phyloP scores from a whole-genome alignment of 2,113 vertebrate genomes.

The Marmota flaviventris region DNA sequence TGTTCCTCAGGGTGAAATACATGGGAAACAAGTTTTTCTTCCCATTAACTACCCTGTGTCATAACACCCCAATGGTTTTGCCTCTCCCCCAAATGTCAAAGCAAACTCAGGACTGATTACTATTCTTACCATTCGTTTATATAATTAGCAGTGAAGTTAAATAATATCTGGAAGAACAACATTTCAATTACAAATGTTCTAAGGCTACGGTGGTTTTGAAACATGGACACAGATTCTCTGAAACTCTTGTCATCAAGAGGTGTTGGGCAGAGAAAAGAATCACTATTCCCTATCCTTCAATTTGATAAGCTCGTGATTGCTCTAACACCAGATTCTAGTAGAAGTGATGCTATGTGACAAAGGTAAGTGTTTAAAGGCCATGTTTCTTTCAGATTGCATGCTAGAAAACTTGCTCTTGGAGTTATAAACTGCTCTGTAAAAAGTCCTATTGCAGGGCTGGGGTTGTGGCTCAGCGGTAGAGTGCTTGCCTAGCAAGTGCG shows the following conservation, averaged over 20 bases:
- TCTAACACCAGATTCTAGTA: conserved; percentile 27
- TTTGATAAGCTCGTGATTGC: neutral
- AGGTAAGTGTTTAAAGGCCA: neutral
- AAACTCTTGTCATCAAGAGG: neutral
- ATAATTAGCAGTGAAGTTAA: neutral
- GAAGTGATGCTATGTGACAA: neutral
- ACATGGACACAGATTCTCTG: neutral
- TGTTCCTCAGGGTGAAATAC: conserved; percentile 30
- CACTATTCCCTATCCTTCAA: neutral
- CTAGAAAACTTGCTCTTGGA: neutral
- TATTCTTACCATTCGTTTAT: neutral
- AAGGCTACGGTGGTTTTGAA: neutral
- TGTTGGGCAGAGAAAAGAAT: neutral
- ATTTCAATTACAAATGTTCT: conserved; percentile 47
- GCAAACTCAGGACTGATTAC: conserved; percentile 30
- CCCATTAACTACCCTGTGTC: neutral
- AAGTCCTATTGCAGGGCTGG: neutral
- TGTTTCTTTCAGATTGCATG: neutral
- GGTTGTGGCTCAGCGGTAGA: too few relatives aligned
- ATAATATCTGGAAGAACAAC: conserved; percentile 47
- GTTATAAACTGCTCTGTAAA: neutral
- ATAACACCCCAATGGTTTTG: neutral
- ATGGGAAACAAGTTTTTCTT: neutral
- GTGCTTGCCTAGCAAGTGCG: too few relatives aligned
- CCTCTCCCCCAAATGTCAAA: neutral